Conservation (phyloP, 2,797 vertebrate genomes). For the Masticophis lateralis region DNA sequence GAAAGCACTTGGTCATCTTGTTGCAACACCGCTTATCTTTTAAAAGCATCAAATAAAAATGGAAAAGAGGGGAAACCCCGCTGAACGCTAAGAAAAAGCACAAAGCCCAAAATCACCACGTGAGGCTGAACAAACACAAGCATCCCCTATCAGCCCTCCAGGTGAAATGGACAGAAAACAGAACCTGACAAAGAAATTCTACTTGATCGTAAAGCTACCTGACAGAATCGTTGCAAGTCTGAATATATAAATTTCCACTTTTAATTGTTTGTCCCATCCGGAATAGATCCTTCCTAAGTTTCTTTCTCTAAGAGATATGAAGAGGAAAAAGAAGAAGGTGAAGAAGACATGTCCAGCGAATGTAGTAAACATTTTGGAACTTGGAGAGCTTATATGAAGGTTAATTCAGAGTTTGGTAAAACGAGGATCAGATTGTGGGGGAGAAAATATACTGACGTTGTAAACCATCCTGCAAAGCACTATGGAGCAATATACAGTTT, state of each 20-base stretch:
- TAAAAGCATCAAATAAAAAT: not conserved
- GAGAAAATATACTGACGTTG: not conserved
- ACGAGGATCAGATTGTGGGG: not conserved
- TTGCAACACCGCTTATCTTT: not conserved
- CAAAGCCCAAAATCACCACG: not conserved
- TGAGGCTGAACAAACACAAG: not conserved
- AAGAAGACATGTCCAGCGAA: not conserved
- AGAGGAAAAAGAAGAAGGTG: not conserved
- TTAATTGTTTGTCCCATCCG: not conserved
- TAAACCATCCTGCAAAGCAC: not conserved
- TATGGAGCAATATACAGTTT: not conserved
- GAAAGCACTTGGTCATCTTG: not conserved
- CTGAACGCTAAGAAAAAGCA: not conserved
- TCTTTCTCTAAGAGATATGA: not conserved
- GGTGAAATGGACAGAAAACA: not conserved
- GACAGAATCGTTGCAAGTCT: not conserved
- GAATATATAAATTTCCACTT: not conserved
- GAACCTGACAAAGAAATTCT: not conserved
- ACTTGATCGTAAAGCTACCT: not conserved
- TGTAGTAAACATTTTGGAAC: not conserved
- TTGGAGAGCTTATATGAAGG: not conserved
- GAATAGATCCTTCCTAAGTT: not conserved
- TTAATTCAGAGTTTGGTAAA: not conserved
- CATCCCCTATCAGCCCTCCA: not conserved
- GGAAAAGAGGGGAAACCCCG: not conserved